Evolutionary conservation across 2,888 invertebrate genomes (phyloP).

Genomic region (Tyria jacobaeae): DNA sequence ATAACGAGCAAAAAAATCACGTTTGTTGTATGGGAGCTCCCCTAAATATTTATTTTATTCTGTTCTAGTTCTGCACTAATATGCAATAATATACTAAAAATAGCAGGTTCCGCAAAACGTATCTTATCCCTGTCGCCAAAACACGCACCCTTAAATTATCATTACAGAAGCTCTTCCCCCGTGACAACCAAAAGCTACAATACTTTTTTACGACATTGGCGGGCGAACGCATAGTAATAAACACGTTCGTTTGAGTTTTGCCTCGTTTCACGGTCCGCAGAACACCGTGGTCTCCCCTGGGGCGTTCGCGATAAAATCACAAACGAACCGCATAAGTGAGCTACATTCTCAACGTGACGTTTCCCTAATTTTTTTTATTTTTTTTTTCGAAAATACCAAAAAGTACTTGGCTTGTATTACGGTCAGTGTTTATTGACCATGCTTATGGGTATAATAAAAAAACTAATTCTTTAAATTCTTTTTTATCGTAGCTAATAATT

Average conservation of each 20-base stretch:
- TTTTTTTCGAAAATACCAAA: neutral
- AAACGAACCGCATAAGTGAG: slow-evolving; percentile 30
- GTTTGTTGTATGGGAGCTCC: too few relatives aligned
- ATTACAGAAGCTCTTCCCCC: neutral
- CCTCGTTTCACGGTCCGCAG: slow-evolving; percentile 25
- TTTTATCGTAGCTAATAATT: too few relatives aligned
- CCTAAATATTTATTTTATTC: too few relatives aligned
- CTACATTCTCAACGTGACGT: slow-evolving; percentile 16
- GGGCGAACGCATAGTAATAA: slow-evolving; percentile 40
- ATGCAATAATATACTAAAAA: too few relatives aligned
- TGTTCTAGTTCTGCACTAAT: too few relatives aligned
- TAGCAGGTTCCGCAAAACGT: neutral
- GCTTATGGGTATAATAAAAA: too few relatives aligned
- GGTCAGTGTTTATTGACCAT: neutral
- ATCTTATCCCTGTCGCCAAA: neutral
- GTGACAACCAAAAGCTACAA: slow-evolving; percentile 22
- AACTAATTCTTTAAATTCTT: too few relatives aligned
- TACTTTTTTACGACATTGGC: slow-evolving; percentile 30
- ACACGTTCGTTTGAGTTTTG: slow-evolving; percentile 38
- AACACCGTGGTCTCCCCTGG: slow-evolving; percentile 25
- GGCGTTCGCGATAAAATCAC: slow-evolving; percentile 35
- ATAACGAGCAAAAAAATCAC: too few relatives aligned
- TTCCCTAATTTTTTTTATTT: slow-evolving; percentile 9
- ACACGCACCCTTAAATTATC: neutral
- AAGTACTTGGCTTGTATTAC: too few relatives aligned